phyloP scores from a whole-genome alignment of 2,888 invertebrate genomes.

The Tetramorium bicarinatum region DNA sequence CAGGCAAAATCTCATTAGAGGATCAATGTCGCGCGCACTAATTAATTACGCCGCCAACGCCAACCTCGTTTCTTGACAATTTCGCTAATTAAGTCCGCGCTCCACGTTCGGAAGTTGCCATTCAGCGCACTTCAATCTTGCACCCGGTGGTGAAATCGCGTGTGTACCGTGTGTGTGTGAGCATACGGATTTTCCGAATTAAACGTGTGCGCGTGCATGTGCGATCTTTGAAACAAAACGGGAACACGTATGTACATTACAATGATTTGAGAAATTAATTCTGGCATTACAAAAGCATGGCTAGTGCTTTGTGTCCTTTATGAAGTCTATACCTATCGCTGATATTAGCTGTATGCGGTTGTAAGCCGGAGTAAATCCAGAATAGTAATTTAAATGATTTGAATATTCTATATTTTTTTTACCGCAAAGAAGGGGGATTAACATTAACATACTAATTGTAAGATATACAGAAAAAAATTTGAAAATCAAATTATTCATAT shows the following conservation, averaged over 20 bases:
- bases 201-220: neutral
- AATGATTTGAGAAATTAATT: slow-evolving; percentile 28
- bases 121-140: slow-evolving; percentile 19
- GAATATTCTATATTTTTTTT: neutral
- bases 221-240: slow-evolving; percentile 2
- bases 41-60: slow-evolving; percentile 25
- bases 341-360: slow-evolving; percentile 12
- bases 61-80: slow-evolving; percentile 51
- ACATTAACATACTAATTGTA: neutral
- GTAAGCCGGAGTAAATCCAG: neutral
- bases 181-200: neutral
- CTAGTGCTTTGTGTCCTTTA: neutral
- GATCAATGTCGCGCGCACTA: slow-evolving; percentile 30
- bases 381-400: neutral
- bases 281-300: neutral
- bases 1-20: slow-evolving; percentile 40
- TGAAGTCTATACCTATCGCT: neutral
- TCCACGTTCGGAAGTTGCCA: slow-evolving; percentile 26
- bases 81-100: slow-evolving; percentile 43
- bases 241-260: neutral
- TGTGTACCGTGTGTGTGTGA: neutral
- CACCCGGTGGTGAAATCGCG: neutral
- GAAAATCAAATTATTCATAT: neutral
- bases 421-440: neutral
- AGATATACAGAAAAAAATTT: neutral